A percentile compares a stretch with the other conserved stretches of the same genome.
These are phyloP conservation scores for Dyspetes luteomarginatus DNA, from an alignment of 2,888 invertebrate species.

Conservation along the genomic window DNA sequence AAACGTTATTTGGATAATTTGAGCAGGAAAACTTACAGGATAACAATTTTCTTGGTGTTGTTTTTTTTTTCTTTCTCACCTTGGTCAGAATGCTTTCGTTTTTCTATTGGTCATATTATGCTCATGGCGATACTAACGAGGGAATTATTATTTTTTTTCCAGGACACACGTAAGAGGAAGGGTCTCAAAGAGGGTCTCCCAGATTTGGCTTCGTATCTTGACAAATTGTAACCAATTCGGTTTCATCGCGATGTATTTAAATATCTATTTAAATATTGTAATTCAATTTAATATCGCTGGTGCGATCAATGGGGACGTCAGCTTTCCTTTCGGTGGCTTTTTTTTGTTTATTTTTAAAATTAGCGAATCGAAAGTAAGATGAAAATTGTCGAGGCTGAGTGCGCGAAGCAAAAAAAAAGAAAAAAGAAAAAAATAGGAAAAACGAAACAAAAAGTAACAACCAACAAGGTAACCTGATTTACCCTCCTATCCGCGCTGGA, in stretches of 20 bases:
- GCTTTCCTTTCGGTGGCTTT: constrained; percentile 68
- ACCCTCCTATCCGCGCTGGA: constrained; percentile 60
- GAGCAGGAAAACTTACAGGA: constrained; percentile 84
- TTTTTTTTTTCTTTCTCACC: too few relatives aligned
- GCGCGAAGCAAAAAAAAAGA: constrained; percentile 20
- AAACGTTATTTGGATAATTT: constrained; percentile 77
- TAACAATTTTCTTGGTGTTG: constrained; percentile 5
- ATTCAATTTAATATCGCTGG: constrained; percentile 77
- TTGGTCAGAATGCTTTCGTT: background rate
- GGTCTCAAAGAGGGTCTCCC: constrained; percentile 99
- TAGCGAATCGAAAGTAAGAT: constrained; percentile 56
- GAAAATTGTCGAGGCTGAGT: constrained; percentile 43
- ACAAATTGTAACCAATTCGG: constrained; percentile 94
- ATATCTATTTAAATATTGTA: constrained; percentile 82
- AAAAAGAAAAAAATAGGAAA: background rate
- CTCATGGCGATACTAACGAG: constrained; percentile 6
- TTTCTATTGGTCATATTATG: constrained; percentile 34
- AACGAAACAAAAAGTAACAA: constrained; percentile 36
- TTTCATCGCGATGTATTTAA: constrained; percentile 79
- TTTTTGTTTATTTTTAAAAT: constrained; percentile 64
- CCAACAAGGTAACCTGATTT: constrained; percentile 43
- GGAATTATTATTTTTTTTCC: constrained; percentile 73
- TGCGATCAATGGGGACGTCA: constrained; percentile 61
- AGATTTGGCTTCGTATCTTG: constrained; percentile 96
- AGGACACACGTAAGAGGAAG: constrained; percentile 99